Percentiles rank a stretch among this genome's conserved stretches.
Evolutionary conservation across 1,140 invertebrate genomes (phyloP).

Genomic region (Cardiocondyla obscurior): DNA sequence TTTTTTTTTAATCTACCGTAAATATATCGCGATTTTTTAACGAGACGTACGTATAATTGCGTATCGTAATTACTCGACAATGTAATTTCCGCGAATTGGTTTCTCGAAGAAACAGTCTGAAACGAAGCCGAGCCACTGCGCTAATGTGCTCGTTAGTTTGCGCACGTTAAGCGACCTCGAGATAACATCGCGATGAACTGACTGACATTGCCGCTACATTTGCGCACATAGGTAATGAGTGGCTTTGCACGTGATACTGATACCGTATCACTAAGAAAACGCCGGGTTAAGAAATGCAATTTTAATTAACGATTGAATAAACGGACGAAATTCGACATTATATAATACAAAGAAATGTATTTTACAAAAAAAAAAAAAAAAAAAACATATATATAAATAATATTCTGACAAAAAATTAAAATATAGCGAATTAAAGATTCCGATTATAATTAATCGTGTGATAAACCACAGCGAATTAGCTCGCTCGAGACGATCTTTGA

Average conservation of each 20-base stretch:
- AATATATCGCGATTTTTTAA: background rate
- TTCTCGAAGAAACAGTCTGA: background rate
- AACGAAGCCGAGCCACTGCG: background rate
- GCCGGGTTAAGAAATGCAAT: background rate
- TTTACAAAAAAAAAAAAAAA: too few relatives aligned
- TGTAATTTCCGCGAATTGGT: conserved; percentile 4
- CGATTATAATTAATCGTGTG: conserved; percentile 1
- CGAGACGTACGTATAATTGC: conserved; percentile 9
- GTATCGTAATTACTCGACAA: background rate
- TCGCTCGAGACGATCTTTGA: background rate
- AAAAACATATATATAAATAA: too few relatives aligned
- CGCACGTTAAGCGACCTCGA: background rate
- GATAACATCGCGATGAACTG: conserved; percentile 43
- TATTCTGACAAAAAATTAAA: background rate
- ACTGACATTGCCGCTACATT: conserved; percentile 34
- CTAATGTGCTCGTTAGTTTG: conserved; percentile 5
- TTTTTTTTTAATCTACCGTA: background rate
- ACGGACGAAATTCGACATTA: too few relatives aligned
- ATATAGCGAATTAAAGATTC: background rate
- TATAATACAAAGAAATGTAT: too few relatives aligned
- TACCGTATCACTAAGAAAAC: background rate
- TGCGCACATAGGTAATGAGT: conserved; percentile 22
- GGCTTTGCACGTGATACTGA: background rate
- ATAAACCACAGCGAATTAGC: background rate
- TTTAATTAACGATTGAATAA: background rate